Percentiles rank a stretch among this genome's conserved stretches.
Conservation (phyloP, 1,140 invertebrate species). For the Ceratina australensis region DNA sequence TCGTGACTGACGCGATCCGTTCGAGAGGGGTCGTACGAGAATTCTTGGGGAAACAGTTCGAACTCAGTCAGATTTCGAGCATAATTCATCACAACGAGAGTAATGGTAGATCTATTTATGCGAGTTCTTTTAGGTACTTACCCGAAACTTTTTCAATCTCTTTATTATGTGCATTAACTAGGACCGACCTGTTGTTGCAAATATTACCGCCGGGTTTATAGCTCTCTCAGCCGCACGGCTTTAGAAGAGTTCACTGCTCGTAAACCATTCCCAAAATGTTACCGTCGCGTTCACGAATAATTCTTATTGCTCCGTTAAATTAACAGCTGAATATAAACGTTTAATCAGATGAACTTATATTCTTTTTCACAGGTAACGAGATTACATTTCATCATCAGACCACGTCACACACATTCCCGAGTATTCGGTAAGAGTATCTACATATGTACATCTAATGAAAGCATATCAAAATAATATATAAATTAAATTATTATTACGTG, state of each 20-base stretch:
- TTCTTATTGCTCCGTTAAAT: not conserved
- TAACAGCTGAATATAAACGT: too few species aligned
- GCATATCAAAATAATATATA: too few species aligned
- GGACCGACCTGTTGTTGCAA: constrained; percentile 1
- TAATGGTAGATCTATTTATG: not conserved
- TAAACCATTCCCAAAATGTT: not conserved
- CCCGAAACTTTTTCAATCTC: constrained; percentile 18
- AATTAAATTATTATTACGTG: too few species aligned
- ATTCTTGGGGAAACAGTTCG: not conserved
- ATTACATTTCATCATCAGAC: too few species aligned
- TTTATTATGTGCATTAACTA: constrained; percentile 6
- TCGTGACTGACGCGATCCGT: not conserved
- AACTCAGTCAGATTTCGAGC: not conserved
- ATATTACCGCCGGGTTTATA: not conserved
- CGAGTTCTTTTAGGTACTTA: not conserved
- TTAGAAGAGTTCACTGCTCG: not conserved
- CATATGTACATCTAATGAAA: too few species aligned
- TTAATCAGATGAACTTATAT: too few species aligned
- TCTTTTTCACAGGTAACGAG: too few species aligned
- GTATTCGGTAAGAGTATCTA: too few species aligned
- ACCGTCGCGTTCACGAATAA: not conserved
- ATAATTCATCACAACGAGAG: constrained; percentile 1
- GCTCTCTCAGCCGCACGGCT: not conserved
- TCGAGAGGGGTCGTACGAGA: not conserved
- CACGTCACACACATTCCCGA: too few species aligned